phyloP scores from a whole-genome alignment of 2,797 vertebrate genomes.

The Carcharodon carcharias region DNA sequence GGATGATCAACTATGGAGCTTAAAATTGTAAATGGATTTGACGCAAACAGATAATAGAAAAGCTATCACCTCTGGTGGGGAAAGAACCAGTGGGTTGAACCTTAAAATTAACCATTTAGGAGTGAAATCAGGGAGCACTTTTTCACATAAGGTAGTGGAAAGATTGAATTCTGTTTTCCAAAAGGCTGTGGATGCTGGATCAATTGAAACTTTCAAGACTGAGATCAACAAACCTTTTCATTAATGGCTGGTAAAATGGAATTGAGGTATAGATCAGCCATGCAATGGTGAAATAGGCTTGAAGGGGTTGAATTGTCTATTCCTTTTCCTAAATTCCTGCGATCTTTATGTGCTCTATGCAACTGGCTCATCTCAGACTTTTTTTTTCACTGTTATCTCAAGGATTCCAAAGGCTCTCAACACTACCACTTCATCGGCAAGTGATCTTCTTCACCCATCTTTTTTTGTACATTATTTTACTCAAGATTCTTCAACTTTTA shows the following conservation, averaged over 20 bases:
- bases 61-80: not conserved
- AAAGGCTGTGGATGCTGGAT: not conserved
- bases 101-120: not conserved
- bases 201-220: not conserved
- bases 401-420: too few relatives aligned
- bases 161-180: not conserved
- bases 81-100: not conserved
- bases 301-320: too few relatives aligned
- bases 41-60: not conserved
- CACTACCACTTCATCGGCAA: too few relatives aligned
- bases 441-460: too few relatives aligned
- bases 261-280: not conserved
- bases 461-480: too few relatives aligned
- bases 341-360: too few relatives aligned
- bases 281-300: too few relatives aligned
- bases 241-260: not conserved
- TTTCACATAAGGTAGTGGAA: not conserved
- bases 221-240: not conserved
- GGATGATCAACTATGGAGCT: not conserved
- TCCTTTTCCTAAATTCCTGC: too few relatives aligned
- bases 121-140: not conserved
- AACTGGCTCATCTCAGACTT: too few relatives aligned
- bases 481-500: too few relatives aligned
- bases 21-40: not conserved
- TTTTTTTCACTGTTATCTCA: too few relatives aligned